Base-by-base conservation (phyloP, 2,113 vertebrate genomes). In the Callionymus lyra region DNA sequence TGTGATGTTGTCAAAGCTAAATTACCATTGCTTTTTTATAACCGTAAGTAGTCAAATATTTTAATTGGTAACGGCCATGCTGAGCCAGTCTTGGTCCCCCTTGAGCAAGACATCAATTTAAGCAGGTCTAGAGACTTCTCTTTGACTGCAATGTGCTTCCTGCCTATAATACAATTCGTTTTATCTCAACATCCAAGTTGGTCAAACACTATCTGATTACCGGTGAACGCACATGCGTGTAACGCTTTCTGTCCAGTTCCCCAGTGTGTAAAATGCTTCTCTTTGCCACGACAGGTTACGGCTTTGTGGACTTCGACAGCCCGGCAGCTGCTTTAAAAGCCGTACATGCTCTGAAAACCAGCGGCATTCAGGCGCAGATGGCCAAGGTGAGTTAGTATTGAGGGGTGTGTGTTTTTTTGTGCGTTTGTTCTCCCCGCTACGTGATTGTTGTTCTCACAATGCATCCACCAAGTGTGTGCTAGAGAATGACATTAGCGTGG, bases 241-340 rank as follows among this genome's bases (percentile, higher is more conserved):
- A 27, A 27, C 21, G 21, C 21, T 8, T 27, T 27, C n/a, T 27
- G 21, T 27, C 21, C 34, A 35, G 12, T 35, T 12, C 5, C n/a
- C n/a, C n/a, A n/a, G n/a, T n/a, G n/a, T 46, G 13, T 41, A 34
- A 59, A 54, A n/a, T 37, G 39, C 21, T 63, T 3, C 41, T 83
- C 9, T 38, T n/a, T 17, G 79, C 52, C 32, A 57, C 48, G 76
- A 52, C 84, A 99, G 95, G 95, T 81, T 99, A 99, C 1, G 95
- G 95, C 55, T 99, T 99, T 84, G 94, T 99, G 66, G 95, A 99
- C 80, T 99, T 99, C 52, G 95, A 99, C 80, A 97, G 91, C 81
- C 95, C 94, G 0, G 88, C 89, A 19, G 93, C 94, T 35, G 95
- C 95, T 64, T 89, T 97, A 82, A 99, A 99, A 76, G 94, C 95